Evolutionary conservation across 1,140 invertebrate species (phyloP), one percentile per base, ranked within the genome.

Genomic region (Drosophila triauraria): DNA sequence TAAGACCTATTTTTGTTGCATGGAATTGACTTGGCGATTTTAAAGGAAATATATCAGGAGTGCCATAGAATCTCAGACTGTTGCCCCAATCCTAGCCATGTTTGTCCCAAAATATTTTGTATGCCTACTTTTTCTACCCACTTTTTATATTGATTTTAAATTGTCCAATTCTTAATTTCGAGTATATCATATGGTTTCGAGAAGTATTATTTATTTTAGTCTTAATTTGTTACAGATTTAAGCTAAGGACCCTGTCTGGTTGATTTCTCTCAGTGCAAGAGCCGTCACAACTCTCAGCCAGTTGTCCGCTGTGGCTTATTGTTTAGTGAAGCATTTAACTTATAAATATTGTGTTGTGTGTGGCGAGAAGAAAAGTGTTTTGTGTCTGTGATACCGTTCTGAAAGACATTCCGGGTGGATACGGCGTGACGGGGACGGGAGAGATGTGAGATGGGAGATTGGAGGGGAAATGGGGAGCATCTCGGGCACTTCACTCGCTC

Each of bases 271-370:
- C 32, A 54, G 67, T 70, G 62, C 46, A 23, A 5, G 17, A 13
- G 38, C 44, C 47, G 38, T 51, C 59, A 23, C 65, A 35, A 56
- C 44, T 47, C 46, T 43, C 42, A 38, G 42, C 42, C 72, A 51
- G 57, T 65, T 76, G 74, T 47, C 23, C 62, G 60, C 59, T 17
- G 51, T 78, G 85, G 85, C 85, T 85, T 85, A 91, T 88, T 88
- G 85, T 88, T 88, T 85, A 88, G 85, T 90, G 85, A 88, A 88
- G 85, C 85, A 88, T 88, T 88, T 88, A 88, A 88, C 85, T 88
- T 90, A 90, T 91, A 88, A 90, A 90, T 88, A 88, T 90, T 82
- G 80, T 61, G 80, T 69, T 77, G 75, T 81, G 78, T 85, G 74
- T 87, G 83, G 76, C 80, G 72, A 64, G 78, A 67, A 77, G 74